Base-by-base conservation (phyloP, 2,888 invertebrate species). In the Pristionchus arcanus region DNA sequence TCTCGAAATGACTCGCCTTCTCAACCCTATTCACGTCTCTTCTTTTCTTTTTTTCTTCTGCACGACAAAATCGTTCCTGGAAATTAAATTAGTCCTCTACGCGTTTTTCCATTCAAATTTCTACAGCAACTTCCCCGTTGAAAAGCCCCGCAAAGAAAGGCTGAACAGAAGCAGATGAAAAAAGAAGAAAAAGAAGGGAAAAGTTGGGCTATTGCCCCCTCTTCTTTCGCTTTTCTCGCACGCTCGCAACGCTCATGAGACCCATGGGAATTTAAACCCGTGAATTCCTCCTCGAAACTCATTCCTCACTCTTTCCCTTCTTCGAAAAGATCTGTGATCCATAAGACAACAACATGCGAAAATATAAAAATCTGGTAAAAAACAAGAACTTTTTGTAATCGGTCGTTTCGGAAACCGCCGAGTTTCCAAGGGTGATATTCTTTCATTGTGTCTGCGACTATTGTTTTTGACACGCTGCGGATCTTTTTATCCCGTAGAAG, bases 131-230 rank as follows among this genome's bases (percentile, higher is more conserved):
- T 74, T 74, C 74, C 74, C 63, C 11, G 59, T 21, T 59, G 59
- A 59, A 59, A 59, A 59, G 63, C 25, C 42, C 13, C n/a, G n/a
- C 63, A n/a, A 25, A 42, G 42, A 77, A 77, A 25, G 37, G 13
- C 21, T 68, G 74, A 74, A 74, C 9, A 74, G 74, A n/a, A 53
- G 81, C 42, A 19, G 49, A 49, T 49, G 42, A 49, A 49, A 42
- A 42, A 9, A 42, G 13, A 81, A 81, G 16, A 49, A 49, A 49
- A 25, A 28, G 31, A n/a, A 19, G 42, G 81, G 49, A 34, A 81
- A 81, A 81, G 81, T 81, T 81, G 53, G 81, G 34, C 59, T n/a
- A 55, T 49, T 31, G 42, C 81, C 49, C 77, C 49, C 49, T 49
- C 28, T 55, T 31, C 31, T n/a, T 49, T 53, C 53, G 19, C 7